Evolutionary conservation across 2,797 vertebrate genomes (phyloP).

Genomic region (Hyperoplus immaculatus): DNA sequence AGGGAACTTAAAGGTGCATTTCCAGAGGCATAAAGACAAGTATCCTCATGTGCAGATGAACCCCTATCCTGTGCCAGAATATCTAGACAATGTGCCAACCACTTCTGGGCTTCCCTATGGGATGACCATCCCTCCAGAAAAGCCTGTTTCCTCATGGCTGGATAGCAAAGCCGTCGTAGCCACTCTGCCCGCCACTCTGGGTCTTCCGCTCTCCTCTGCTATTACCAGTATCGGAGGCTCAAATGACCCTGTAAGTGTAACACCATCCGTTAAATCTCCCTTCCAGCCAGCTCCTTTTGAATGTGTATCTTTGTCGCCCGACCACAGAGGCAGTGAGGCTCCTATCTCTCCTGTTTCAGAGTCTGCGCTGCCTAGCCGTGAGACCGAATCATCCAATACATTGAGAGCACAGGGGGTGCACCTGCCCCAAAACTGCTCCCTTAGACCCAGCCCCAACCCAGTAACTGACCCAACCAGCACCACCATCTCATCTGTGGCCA

Average conservation of each 20-base stretch:
- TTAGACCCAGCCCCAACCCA: conserved; percentile 76
- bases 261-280: conserved; percentile 90
- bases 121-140: conserved; percentile 95
- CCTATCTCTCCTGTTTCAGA: conserved; percentile 81
- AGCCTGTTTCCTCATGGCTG: conserved; percentile 93
- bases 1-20: conserved; percentile 99
- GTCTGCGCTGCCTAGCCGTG: conserved; percentile 82
- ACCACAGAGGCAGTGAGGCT: conserved; percentile 87
- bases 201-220: conserved; percentile 91
- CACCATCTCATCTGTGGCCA: conserved; percentile 38
- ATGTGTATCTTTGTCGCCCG: conserved; percentile 90
- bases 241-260: conserved; percentile 90
- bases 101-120: conserved; percentile 96
- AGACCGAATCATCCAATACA: conserved; percentile 71
- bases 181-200: conserved; percentile 86
- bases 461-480: conserved; percentile 66
- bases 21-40: conserved; percentile 98
- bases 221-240: conserved; percentile 85
- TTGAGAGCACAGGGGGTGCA: conserved; percentile 86
- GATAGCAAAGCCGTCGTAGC: conserved; percentile 94
- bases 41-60: conserved; percentile 99
- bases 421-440: conserved; percentile 81
- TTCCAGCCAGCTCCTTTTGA: conserved; percentile 91
- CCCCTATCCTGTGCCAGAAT: conserved; percentile 98
- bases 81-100: conserved; percentile 98